Percentiles rank a stretch among this genome's conserved stretches.
These are phyloP conservation scores for Scopus umbretta DNA, from an alignment of 2,113 vertebrate species.

Conservation along the genomic window DNA sequence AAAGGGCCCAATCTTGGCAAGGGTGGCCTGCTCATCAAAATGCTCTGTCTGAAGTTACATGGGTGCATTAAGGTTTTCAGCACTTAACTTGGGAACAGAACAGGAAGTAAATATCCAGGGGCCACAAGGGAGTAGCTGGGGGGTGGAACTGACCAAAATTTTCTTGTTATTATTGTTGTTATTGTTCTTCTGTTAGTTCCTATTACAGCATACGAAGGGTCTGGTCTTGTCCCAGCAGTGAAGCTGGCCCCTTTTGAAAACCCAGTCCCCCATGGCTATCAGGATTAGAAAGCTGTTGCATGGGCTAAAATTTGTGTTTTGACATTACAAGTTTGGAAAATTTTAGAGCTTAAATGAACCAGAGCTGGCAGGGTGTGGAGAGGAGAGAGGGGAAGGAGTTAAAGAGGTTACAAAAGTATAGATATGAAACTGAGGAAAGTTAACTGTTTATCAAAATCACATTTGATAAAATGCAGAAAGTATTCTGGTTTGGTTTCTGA, in stretches of 20 bases:
- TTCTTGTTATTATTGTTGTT: neutral
- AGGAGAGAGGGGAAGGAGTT: neutral
- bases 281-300: neutral
- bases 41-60: neutral
- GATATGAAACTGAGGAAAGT: neutral
- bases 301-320: neutral
- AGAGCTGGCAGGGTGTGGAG: neutral
- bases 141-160: neutral
- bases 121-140: neutral
- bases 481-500: neutral
- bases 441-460: neutral
- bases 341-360: neutral
- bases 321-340: neutral
- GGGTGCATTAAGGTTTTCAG: neutral
- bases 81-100: neutral
- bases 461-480: slow-evolving; percentile 17
- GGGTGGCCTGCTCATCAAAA: neutral
- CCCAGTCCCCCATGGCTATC: neutral
- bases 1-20: neutral
- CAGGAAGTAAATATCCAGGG: neutral
- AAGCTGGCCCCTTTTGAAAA: neutral
- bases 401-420: neutral
- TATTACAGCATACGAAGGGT: neutral
- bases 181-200: slow-evolving; percentile 16
- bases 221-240: neutral